phyloP scores from a whole-genome alignment of 1,140 invertebrate genomes.

The Monomorium pharaonis region DNA sequence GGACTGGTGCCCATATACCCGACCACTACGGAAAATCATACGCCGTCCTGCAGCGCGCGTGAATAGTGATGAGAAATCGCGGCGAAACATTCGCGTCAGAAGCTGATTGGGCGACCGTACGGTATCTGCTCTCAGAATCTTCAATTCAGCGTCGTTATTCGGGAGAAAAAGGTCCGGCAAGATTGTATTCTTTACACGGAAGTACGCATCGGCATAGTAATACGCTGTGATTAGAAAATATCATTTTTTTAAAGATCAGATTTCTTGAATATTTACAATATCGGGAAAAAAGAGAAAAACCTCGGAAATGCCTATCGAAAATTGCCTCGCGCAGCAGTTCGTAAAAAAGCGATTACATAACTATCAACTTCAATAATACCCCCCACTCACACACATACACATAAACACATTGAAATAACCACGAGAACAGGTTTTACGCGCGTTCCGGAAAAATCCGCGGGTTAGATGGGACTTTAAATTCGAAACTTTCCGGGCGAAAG shows the following conservation, averaged over 20 bases:
- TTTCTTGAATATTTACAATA: background rate
- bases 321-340: background rate
- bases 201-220: background rate
- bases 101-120: constrained; percentile 24
- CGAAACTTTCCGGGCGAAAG: constrained; percentile 33
- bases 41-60: constrained; percentile 50
- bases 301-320: constrained; percentile 5
- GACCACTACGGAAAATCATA: constrained; percentile 67
- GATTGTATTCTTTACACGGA: background rate
- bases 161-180: background rate
- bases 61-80: constrained; percentile 74
- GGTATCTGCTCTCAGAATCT: background rate
- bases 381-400: background rate
- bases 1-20: constrained; percentile 36
- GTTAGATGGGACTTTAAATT: constrained; percentile 50
- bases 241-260: background rate
- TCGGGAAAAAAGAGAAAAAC: background rate
- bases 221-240: background rate
- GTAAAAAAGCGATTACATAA: constrained; percentile 37
- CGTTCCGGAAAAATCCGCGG: constrained; percentile 30
- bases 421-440: constrained; percentile 24
- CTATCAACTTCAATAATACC: constrained; percentile 13
- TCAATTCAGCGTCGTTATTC: constrained; percentile 12
- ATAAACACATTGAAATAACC: background rate
- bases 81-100: background rate